phyloP scores from a whole-genome alignment of 2,113 vertebrate species.

The Prunella fulvescens region DNA sequence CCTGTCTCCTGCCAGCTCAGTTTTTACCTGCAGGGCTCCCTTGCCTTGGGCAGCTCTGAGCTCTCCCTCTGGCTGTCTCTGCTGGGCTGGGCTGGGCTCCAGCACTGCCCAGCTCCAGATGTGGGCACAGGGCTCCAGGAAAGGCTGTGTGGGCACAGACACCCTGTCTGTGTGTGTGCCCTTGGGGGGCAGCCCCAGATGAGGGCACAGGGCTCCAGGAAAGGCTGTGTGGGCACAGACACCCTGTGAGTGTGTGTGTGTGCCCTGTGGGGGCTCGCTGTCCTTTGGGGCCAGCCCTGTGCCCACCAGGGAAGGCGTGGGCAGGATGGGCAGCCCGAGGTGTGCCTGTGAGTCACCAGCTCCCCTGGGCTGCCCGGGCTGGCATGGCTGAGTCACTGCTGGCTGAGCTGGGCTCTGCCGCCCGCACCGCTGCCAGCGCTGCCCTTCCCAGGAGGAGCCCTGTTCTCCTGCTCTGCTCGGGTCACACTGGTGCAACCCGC shows the following conservation, averaged over 20 bases:
- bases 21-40: fast-evolving
- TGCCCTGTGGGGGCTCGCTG: fast-evolving
- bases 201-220: not conserved
- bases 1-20: not conserved
- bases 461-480: not conserved
- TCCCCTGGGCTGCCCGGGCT: not conserved
- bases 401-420: not conserved
- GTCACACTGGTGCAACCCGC: fast-evolving
- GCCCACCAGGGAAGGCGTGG: fast-evolving
- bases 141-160: not conserved
- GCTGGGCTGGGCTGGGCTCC: fast-evolving
- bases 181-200: too few relatives aligned
- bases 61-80: not conserved
- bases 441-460: fast-evolving
- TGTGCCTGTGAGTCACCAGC: not conserved
- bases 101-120: not conserved
- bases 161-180: not conserved
- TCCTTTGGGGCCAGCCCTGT: not conserved
- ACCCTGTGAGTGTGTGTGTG: not conserved
- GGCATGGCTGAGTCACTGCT: not conserved
- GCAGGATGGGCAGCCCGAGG: not conserved
- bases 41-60: not conserved
- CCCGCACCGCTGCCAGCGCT: fast-evolving
- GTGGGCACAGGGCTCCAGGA: not conserved
- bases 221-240: not conserved